phyloP scores from a whole-genome alignment of 2,113 vertebrate genomes.

The Microcebus tavaratra region DNA sequence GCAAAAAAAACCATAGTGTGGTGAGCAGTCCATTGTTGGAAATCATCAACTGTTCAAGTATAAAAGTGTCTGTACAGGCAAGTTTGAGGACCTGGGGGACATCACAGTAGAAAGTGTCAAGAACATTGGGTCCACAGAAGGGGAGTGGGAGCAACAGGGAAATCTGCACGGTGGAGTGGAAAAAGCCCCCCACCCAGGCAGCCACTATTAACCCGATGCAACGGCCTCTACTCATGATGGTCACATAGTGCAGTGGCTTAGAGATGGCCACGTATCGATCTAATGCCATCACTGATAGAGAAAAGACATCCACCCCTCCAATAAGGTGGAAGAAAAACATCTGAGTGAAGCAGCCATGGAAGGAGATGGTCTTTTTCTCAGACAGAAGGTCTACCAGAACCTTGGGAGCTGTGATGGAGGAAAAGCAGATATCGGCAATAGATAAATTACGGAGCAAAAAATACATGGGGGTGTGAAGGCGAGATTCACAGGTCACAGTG shows the following conservation, averaged over 20 bases:
- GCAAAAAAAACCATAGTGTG: constrained; percentile 51
- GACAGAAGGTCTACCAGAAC: constrained; percentile 60
- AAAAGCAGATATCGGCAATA: constrained; percentile 69
- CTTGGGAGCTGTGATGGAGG: constrained; percentile 73
- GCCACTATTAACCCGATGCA: constrained; percentile 17
- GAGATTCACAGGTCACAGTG: constrained; percentile 41
- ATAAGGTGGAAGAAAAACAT: constrained; percentile 78
- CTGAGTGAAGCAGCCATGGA: constrained; percentile 65
- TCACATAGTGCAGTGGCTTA: constrained; percentile 67
- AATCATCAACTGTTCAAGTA: constrained; percentile 61
- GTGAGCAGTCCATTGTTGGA: constrained; percentile 58
- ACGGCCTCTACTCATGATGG: constrained; percentile 41
- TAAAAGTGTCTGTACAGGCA: neutral
- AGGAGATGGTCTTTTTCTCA: constrained; percentile 55
- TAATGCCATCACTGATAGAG: constrained; percentile 67
- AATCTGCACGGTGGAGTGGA: constrained; percentile 66
- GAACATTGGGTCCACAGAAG: constrained; percentile 72
- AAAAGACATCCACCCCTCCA: constrained; percentile 56
- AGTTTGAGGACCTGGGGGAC: constrained; percentile 73
- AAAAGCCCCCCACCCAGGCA: constrained; percentile 64
- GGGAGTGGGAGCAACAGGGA: constrained; percentile 60
- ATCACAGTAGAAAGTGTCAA: constrained; percentile 75
- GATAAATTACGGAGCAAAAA: constrained; percentile 71
- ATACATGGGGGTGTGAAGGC: constrained; percentile 73
- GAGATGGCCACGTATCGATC: constrained; percentile 69